phyloP scores from a whole-genome alignment of 2,113 vertebrate species.

The Alectura lathami region DNA sequence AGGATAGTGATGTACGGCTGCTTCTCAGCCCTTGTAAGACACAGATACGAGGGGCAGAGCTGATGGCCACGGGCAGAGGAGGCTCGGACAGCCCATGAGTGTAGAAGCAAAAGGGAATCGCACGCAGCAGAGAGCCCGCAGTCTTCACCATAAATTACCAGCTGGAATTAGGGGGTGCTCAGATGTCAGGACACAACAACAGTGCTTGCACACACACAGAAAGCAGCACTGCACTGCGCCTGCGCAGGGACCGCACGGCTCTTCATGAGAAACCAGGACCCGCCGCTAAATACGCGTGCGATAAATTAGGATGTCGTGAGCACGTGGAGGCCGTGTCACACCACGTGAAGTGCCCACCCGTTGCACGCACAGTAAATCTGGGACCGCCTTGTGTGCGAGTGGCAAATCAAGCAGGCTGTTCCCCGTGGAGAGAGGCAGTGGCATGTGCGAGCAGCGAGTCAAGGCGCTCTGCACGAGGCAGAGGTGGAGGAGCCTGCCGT shows the following conservation, averaged over 20 bases:
- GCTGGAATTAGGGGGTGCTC: neutral
- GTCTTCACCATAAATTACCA: neutral
- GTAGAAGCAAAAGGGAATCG: neutral
- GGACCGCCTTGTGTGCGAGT: neutral
- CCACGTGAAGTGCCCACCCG: fast-evolving
- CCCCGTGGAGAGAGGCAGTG: neutral
- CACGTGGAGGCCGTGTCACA: fast-evolving
- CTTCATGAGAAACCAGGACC: neutral
- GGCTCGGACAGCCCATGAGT: neutral
- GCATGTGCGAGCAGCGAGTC: neutral
- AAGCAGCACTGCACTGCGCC: fast-evolving
- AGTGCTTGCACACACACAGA: neutral
- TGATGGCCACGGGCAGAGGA: neutral
- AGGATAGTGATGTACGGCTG: neutral
- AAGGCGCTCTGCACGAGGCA: neutral
- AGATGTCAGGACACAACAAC: fast-evolving
- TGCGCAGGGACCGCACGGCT: neutral
- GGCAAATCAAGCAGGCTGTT: neutral
- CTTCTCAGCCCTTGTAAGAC: neutral
- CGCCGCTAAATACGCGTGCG: neutral
- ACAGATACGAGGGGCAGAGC: fast-evolving
- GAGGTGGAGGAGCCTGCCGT: neutral
- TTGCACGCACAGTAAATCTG: neutral
- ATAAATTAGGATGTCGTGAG: neutral
- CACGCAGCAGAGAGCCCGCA: neutral